Base-by-base conservation (phyloP, 2,888 invertebrate genomes). In the Mimumesa dahlbomi region DNA sequence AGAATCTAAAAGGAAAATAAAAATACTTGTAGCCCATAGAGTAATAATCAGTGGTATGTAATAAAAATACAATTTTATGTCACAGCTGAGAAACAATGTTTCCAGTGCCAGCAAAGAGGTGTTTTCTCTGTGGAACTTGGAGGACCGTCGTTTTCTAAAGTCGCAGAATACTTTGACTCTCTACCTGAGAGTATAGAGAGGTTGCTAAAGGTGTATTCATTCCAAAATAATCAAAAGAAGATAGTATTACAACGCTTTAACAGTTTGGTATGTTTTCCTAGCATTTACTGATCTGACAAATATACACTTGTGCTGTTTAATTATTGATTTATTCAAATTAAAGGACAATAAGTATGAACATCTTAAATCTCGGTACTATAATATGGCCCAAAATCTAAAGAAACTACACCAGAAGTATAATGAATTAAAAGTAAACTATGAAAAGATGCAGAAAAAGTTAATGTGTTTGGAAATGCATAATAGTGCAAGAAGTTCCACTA, bases 291-390 rank as follows among this genome's bases (percentile, higher is more conserved):
- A n/a, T n/a, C n/a, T n/a, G n/a, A n/a, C n/a, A n/a, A n/a, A n/a
- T n/a, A n/a, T n/a, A n/a, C n/a, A n/a, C n/a, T n/a, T n/a, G n/a
- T n/a, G n/a, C n/a, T n/a, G n/a, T n/a, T n/a, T n/a, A n/a, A n/a
- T n/a, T n/a, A n/a, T n/a, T n/a, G n/a, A 34, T 34, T 18, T 18
- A 7, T n/a, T 42, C 9, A 31, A 11, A 52, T 73, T 56, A 3
- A 63, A 80, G 80, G 81, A 81, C n/a, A 65, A 58, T n/a, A 80
- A 80, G 3, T 80, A 81, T 6, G 65, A 78, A 4, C 18, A 36
- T 0, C 6, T 74, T 13, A 80, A 81, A 6, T 31, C 25, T 1
- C 53, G 53, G 0, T 78, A 62, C 9, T 64, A 40, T 5, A 40
- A 42, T 2, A 1, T 34, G 0, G 22, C 2, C 0, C 66, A 46